Conservation (phyloP, 2,113 vertebrate species). For the Nothocercus julius region DNA sequence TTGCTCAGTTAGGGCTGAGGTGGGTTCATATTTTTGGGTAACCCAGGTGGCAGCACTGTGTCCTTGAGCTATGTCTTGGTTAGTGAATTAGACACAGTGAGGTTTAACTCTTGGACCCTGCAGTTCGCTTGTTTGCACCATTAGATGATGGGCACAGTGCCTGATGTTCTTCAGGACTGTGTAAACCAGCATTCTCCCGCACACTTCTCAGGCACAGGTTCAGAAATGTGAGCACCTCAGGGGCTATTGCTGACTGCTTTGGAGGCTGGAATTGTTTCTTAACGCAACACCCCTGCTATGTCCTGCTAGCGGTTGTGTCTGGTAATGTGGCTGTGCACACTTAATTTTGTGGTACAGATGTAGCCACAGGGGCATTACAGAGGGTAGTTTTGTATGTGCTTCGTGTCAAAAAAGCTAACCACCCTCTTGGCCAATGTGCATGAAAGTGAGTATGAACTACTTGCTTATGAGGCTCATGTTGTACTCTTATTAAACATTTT, state of each 20-base stretch:
- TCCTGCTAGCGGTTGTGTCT: not conserved
- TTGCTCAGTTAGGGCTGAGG: not conserved
- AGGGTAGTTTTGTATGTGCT: not conserved
- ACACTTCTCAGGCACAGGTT: not conserved
- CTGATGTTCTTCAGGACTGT: not conserved
- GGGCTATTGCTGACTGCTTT: not conserved
- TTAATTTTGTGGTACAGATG: not conserved
- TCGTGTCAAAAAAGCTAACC: not conserved
- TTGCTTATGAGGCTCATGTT: not conserved
- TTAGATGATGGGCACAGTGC: not conserved
- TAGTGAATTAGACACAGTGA: not conserved
- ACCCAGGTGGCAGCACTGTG: not conserved
- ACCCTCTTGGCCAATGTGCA: not conserved
- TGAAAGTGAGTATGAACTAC: not conserved
- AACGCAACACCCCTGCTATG: not conserved
- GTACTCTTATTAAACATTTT: not conserved
- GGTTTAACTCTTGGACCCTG: not conserved
- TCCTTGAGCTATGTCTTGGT: not conserved
- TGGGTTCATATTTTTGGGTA: not conserved
- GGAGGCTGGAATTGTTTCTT: not conserved
- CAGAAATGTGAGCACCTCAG: not conserved
- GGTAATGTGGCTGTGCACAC: not conserved
- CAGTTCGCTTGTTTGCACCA: not conserved
- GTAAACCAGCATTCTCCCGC: not conserved
- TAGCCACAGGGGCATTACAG: not conserved